Conservation (phyloP, 1,140 invertebrate species). For the Bombus superbus region DNA sequence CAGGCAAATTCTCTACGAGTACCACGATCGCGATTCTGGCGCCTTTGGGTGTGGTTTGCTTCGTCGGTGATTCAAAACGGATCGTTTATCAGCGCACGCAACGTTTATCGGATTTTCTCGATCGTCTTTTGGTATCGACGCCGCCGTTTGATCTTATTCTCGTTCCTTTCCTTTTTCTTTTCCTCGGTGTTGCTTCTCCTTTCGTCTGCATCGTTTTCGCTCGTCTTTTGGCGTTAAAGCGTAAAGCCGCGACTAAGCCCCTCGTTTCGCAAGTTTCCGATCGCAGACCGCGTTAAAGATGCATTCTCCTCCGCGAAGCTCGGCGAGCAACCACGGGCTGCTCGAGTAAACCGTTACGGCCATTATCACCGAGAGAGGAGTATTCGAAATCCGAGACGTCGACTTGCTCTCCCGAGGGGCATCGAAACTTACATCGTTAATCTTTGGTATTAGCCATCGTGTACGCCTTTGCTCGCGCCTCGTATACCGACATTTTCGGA, state of each 20-base stretch:
- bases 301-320: neutral
- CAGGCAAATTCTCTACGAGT: neutral
- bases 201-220: neutral
- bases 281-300: neutral
- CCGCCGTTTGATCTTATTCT: neutral
- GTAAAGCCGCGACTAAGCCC: constrained; percentile 79
- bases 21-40: neutral
- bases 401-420: constrained; percentile 61
- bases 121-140: constrained; percentile 37
- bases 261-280: constrained; percentile 47
- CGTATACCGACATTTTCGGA: constrained; percentile 48
- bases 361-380: neutral
- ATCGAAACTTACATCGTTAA: constrained; percentile 73
- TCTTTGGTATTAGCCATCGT: constrained; percentile 81
- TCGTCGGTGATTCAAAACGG: neutral
- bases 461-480: constrained; percentile 2
- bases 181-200: constrained; percentile 6
- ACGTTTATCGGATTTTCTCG: neutral
- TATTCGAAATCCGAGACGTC: constrained; percentile 13
- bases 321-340: neutral
- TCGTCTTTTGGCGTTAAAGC: constrained; percentile 75
- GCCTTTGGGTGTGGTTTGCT: neutral
- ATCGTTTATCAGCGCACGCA: constrained; percentile 41
- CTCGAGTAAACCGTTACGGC: neutral
- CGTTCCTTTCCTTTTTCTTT: neutral